Evolutionary conservation across 1,140 invertebrate genomes (phyloP).

Genomic region (Teleogryllus occipitalis): DNA sequence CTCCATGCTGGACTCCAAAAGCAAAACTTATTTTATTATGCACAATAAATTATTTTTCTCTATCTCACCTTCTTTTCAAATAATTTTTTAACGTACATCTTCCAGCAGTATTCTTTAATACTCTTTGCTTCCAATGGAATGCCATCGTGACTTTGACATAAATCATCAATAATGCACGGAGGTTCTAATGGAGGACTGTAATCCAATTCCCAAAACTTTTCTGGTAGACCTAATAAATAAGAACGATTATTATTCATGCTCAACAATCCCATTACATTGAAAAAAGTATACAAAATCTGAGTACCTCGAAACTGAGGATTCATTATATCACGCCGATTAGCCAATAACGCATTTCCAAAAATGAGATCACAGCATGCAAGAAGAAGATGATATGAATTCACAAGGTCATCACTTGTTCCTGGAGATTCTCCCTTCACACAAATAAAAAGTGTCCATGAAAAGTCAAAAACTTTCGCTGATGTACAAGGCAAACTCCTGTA

Average conservation of each 20-base stretch:
- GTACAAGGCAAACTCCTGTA: slow-evolving; percentile 60
- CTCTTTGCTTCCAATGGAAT: slow-evolving; percentile 77
- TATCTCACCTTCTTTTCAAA: slow-evolving; percentile 60
- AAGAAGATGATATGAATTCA: slow-evolving; percentile 89
- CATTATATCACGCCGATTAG: slow-evolving; percentile 72
- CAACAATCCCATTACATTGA: neutral
- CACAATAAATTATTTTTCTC: neutral
- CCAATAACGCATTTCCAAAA: slow-evolving; percentile 74
- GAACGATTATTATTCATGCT: neutral
- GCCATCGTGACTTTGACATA: slow-evolving; percentile 75
- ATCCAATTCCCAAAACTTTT: slow-evolving; percentile 56
- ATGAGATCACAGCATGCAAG: slow-evolving; percentile 85
- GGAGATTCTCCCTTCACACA: slow-evolving; percentile 80
- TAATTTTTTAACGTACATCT: slow-evolving; percentile 67
- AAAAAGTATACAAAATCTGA: slow-evolving; percentile 21
- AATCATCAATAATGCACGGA: slow-evolving; percentile 72
- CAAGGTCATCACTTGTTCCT: slow-evolving; percentile 80
- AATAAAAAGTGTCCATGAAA: slow-evolving; percentile 88
- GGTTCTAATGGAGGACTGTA: slow-evolving; percentile 55
- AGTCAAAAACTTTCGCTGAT: slow-evolving; percentile 76
- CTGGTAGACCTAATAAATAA: slow-evolving; percentile 52
- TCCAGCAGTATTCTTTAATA: slow-evolving; percentile 85
- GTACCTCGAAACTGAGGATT: slow-evolving; percentile 76
- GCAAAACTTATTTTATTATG: too few species aligned
- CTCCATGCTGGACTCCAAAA: too few species aligned